phyloP scores from a whole-genome alignment of 1,140 invertebrate species.

The Drosophila rhopaloa region DNA sequence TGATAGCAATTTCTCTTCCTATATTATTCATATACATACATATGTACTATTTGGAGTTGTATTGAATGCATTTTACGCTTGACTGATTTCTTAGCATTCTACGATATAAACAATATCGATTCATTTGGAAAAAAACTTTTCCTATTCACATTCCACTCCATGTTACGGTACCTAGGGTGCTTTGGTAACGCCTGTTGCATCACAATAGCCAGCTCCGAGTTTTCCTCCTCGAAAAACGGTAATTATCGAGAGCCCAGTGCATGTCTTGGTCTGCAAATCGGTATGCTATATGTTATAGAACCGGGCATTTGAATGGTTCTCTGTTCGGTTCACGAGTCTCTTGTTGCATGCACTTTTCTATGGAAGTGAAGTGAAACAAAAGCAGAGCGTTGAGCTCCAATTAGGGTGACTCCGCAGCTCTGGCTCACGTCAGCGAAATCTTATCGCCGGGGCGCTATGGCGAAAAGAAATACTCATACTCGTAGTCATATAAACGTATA shows the following conservation, averaged over 20 bases:
- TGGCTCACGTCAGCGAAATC: constrained; percentile 78
- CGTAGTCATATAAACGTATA: constrained; percentile 5
- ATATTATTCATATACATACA: neutral
- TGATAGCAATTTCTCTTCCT: constrained; percentile 24
- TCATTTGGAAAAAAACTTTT: constrained; percentile 28
- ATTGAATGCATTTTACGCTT: constrained; percentile 9
- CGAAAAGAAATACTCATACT: constrained; percentile 38
- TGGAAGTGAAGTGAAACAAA: constrained; percentile 77
- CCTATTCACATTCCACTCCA: constrained; percentile 15
- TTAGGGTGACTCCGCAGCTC: constrained; percentile 61
- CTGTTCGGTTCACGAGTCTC: constrained; percentile 73
- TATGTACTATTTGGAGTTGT: neutral
- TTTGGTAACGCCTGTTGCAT: constrained; percentile 52
- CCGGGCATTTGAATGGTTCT: constrained; percentile 32
- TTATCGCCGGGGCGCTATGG: constrained; percentile 62
- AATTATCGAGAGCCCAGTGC: constrained; percentile 44
- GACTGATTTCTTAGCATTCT: constrained; percentile 13
- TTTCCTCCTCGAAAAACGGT: constrained; percentile 18
- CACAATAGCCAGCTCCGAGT: constrained; percentile 29
- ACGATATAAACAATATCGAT: constrained; percentile 25
- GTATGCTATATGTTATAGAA: constrained; percentile 45
- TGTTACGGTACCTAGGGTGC: constrained; percentile 31
- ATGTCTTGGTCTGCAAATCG: constrained; percentile 61
- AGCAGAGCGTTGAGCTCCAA: constrained; percentile 80
- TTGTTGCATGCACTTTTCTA: constrained; percentile 82